Base-by-base conservation (phyloP, 2,113 vertebrate genomes). In the Pollachius pollachius region DNA sequence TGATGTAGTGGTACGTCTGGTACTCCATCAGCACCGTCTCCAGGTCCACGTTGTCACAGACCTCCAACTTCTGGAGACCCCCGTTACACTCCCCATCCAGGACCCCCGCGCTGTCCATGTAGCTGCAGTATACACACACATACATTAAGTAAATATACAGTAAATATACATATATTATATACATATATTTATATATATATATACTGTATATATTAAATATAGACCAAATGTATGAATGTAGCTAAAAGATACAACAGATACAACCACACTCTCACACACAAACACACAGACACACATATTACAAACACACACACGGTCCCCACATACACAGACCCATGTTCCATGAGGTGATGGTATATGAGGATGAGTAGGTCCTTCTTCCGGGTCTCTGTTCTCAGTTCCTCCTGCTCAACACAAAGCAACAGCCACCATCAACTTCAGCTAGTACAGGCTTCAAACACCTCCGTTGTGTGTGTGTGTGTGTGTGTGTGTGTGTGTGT, bases 21-120 rank as follows among this genome's bases (percentile, higher is more conserved):
- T 95, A 99, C 82, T 99, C 97, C 95, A 95, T 94, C 78, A 99
- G 85, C 88, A 99, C 90, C 63, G 95, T 98, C 86, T 98, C 95
- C 81, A 99, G 92, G 74, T 98, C 96, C 65, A 99, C 19, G 41
- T 99, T 99, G 81, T 99, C 97, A 66, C 97, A 98, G 58, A 98
- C 95, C 89, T 97, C 94, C 80, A 95, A 97, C 76, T 82, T 93
- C 12, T 79, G 92, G 83, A 96, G 78, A 19, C 83, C 87, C 72
- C 94, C 75, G 67, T 93, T 95, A 0, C 92, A 93, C 88, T 99
- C 96, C 80, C 94, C 92, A 62, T 99, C 96, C 88, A 99, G 85
- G 41, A 94, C 87, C 58, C 85, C 79, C 9, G 94, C 96, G 67
- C 96, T 79, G 70, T 95, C 92, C 0, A 93, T 64, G 15, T 96